These are phyloP conservation scores for Suillia variegata DNA, from an alignment of 2,888 invertebrate genomes.

Conservation along the genomic window DNA sequence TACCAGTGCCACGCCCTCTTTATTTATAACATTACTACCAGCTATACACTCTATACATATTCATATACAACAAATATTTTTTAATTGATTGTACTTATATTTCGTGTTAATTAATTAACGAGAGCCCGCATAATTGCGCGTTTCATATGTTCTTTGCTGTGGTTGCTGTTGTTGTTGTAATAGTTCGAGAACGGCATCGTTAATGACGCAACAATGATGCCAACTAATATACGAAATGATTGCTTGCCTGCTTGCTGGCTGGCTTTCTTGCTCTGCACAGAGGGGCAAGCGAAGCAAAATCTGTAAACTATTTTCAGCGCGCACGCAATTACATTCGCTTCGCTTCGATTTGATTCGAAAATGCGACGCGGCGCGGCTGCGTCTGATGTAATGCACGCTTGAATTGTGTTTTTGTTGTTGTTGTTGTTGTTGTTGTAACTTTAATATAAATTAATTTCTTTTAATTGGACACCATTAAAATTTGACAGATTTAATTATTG, in stretches of 20 bases:
- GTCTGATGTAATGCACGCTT: conserved; percentile 20
- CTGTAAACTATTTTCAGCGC: background rate
- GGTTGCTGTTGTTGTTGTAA: background rate
- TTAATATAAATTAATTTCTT: background rate
- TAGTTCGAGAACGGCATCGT: background rate
- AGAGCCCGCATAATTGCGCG: conserved; percentile 3
- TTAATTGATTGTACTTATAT: too few relatives aligned
- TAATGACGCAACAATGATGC: background rate
- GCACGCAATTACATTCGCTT: background rate
- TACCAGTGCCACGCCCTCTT: too few relatives aligned
- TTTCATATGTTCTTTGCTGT: background rate
- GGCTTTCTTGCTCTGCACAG: too few relatives aligned
- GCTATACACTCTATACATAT: too few relatives aligned
- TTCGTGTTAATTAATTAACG: conserved; percentile 3
- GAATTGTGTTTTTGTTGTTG: background rate
- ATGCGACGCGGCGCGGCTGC: background rate
- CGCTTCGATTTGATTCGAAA: background rate
- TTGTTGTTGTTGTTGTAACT: conserved; percentile 11
- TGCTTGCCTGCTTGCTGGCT: too few relatives aligned
- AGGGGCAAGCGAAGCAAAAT: conserved; percentile 3
- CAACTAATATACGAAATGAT: background rate
- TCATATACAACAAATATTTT: too few relatives aligned
- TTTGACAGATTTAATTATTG: conserved; percentile 37
- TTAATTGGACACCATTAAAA: conserved; percentile 34
- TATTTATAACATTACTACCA: too few relatives aligned